phyloP scores from a whole-genome alignment of 2,888 invertebrate genomes.

The Laothoe populi region DNA sequence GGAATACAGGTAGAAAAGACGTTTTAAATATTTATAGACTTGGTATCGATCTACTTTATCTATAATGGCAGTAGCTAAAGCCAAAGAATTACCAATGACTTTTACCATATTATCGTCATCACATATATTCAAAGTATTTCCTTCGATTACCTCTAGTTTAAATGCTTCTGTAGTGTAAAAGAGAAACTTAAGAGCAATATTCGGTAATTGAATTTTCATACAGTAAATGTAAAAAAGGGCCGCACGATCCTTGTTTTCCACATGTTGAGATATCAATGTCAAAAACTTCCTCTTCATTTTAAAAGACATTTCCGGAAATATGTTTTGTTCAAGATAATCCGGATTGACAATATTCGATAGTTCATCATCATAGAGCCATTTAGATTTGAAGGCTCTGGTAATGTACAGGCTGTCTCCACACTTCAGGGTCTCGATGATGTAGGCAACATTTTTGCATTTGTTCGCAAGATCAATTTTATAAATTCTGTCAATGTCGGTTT shows the following conservation, averaged over 20 bases:
- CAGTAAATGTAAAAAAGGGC: constrained; percentile 58
- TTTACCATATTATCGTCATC: constrained; percentile 37
- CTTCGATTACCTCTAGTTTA: constrained; percentile 51
- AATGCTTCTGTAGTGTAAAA: constrained; percentile 51
- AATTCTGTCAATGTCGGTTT: constrained; percentile 59
- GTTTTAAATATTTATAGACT: constrained; percentile 30
- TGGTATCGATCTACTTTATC: constrained; percentile 1
- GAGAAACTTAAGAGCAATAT: constrained; percentile 58
- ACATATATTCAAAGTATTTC: constrained; percentile 23
- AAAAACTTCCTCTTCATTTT: constrained; percentile 65
- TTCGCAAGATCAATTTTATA: constrained; percentile 69
- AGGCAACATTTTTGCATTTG: constrained; percentile 56
- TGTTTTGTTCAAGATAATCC: constrained; percentile 52
- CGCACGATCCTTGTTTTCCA: constrained; percentile 52
- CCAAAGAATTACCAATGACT: constrained; percentile 54
- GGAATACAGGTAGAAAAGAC: constrained; percentile 39
- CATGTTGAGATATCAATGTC: constrained; percentile 45
- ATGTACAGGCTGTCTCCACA: constrained; percentile 60
- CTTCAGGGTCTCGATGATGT: constrained; percentile 59
- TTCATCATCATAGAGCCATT: constrained; percentile 57
- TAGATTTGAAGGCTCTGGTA: constrained; percentile 59
- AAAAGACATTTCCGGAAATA: constrained; percentile 64
- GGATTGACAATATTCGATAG: constrained; percentile 53
- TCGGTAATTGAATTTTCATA: constrained; percentile 39
- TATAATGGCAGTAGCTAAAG: constrained; percentile 45